Conservation (phyloP, 2,113 vertebrate genomes). For the Leptobrachium leishanense region DNA sequence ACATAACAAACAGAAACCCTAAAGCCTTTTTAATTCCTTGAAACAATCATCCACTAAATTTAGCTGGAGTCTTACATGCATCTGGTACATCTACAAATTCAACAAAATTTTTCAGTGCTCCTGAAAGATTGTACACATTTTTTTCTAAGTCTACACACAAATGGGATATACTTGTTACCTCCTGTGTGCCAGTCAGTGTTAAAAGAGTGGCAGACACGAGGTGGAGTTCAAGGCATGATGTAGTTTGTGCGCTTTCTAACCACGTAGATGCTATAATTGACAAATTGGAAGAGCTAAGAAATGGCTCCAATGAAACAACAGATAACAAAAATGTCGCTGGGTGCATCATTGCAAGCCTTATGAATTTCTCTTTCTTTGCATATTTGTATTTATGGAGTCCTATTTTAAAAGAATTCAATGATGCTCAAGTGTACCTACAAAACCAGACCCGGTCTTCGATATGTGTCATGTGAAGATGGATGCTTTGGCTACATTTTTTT, state of each 20-base stretch:
- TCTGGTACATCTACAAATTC: neutral
- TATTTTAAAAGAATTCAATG: neutral
- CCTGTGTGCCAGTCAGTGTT: neutral
- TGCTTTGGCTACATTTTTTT: neutral
- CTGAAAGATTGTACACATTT: too few species aligned
- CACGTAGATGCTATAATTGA: neutral
- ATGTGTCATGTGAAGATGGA: neutral
- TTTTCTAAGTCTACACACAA: neutral
- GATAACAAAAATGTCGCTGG: neutral
- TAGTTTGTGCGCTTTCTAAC: neutral
- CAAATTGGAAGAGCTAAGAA: neutral
- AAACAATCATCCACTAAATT: neutral
- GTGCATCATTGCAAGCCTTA: neutral
- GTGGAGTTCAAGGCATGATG: slow-evolving; percentile 1
- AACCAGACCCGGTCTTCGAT: neutral
- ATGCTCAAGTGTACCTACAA: neutral
- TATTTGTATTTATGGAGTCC: slow-evolving; percentile 5
- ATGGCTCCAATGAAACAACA: neutral
- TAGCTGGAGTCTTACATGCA: neutral
- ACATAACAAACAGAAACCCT: neutral
- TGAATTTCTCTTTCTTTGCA: neutral
- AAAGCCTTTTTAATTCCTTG: neutral
- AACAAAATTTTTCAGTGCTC: neutral
- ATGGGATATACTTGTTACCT: neutral
- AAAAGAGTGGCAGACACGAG: slow-evolving; percentile 2